phyloP scores from a whole-genome alignment of 2,113 vertebrate genomes.

The Elgaria multicarinata region DNA sequence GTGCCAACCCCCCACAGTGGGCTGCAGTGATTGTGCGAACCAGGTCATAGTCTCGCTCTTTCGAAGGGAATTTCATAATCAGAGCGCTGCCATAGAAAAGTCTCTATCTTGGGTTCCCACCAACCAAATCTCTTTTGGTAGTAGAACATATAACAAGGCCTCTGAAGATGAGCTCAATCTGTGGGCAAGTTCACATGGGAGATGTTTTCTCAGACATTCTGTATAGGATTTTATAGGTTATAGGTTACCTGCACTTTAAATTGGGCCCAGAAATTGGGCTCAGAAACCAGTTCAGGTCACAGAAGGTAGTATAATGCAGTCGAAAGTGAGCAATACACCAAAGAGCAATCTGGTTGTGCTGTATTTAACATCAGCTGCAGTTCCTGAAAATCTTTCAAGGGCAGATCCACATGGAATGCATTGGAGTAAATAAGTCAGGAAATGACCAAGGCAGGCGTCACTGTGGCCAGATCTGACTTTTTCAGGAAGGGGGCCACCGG shows the following conservation, averaged over 20 bases:
- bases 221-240: background rate
- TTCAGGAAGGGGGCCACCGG: background rate
- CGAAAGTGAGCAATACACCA: background rate
- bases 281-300: too few species aligned
- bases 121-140: too few species aligned
- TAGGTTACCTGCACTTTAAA: too few species aligned
- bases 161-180: background rate
- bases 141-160: background rate
- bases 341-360: background rate
- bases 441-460: background rate
- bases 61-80: background rate
- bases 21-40: too few species aligned
- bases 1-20: too few species aligned
- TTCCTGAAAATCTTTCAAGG: background rate
- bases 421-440: background rate
- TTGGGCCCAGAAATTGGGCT: too few species aligned
- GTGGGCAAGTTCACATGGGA: background rate
- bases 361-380: background rate
- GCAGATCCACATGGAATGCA: background rate
- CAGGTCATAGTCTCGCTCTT: background rate
- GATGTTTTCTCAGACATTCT: background rate
- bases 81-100: background rate
- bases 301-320: too few species aligned
- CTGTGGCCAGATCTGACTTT: background rate
- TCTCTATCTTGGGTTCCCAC: too few species aligned